phyloP scores from a whole-genome alignment of 2,888 invertebrate genomes.

The Ichneumon xanthorius region DNA sequence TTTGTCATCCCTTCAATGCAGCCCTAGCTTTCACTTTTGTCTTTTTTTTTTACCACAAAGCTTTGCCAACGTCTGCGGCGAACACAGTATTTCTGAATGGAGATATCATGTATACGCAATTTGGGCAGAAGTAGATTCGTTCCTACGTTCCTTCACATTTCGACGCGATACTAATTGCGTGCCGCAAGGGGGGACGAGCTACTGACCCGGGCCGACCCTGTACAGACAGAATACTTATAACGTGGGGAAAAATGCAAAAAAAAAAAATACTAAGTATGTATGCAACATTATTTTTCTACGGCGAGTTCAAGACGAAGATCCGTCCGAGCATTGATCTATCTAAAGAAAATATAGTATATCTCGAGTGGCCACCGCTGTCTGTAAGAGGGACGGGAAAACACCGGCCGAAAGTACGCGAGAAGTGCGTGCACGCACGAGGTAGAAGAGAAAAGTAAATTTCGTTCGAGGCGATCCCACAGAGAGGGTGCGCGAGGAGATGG shows the following conservation, averaged over 20 bases:
- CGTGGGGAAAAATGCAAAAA: no score
- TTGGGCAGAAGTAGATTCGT: not conserved
- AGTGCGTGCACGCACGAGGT: conserved; percentile 56
- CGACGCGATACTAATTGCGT: not conserved
- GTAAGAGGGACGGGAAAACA: not conserved
- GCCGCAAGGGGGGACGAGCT: no score
- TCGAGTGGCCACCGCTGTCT: not conserved
- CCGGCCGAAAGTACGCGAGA: conserved; percentile 53
- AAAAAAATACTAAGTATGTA: not conserved
- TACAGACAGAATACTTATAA: no score
- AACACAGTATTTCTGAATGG: conserved; percentile 15
- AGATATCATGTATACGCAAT: conserved; percentile 32
- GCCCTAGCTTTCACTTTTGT: conserved; percentile 10
- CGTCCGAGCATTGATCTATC: not conserved
- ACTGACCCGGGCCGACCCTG: not conserved
- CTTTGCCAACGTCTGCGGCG: conserved; percentile 33
- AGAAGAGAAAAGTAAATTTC: conserved; percentile 58
- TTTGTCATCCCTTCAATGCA: conserved; percentile 34
- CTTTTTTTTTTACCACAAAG: conserved; percentile 11
- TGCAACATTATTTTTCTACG: not conserved
- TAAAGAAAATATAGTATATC: conserved; percentile 15
- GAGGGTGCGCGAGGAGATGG: conserved; percentile 52
- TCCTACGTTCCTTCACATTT: not conserved
- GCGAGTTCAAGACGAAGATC: not conserved
- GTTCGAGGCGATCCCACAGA: conserved; percentile 27